These are phyloP conservation scores for Gastrophryne carolinensis DNA, from an alignment of 2,797 vertebrate species.

Conservation along the genomic window DNA sequence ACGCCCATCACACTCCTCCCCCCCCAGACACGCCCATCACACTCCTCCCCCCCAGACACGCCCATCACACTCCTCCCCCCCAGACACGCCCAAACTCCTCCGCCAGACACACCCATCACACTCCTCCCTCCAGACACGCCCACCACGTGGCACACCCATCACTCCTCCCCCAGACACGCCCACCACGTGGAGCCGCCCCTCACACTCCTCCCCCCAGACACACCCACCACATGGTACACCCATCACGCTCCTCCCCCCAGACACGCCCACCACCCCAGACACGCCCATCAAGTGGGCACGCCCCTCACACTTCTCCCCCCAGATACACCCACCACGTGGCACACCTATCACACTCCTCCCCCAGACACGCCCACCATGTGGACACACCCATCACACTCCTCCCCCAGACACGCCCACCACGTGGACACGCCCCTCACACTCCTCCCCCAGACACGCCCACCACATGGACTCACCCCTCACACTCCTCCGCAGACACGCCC, in stretches of 20 bases:
- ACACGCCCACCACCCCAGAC: no score
- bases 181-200: neutral
- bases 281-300: neutral
- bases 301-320: neutral
- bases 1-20: neutral
- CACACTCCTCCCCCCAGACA: neutral
- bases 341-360: neutral
- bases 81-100: no score
- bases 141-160: neutral
- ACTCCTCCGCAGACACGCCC: neutral
- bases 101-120: neutral
- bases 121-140: no score
- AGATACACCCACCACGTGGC: neutral
- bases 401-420: neutral
- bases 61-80: neutral
- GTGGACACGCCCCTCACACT: neutral
- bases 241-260: neutral
- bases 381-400: neutral
- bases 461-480: neutral
- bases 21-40: constrained; percentile 66
- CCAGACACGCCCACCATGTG: neutral
- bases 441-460: neutral
- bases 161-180: neutral
- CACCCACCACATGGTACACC: neutral
- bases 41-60: neutral